phyloP scores from a whole-genome alignment of 2,797 vertebrate genomes.

The Tinamus major region DNA sequence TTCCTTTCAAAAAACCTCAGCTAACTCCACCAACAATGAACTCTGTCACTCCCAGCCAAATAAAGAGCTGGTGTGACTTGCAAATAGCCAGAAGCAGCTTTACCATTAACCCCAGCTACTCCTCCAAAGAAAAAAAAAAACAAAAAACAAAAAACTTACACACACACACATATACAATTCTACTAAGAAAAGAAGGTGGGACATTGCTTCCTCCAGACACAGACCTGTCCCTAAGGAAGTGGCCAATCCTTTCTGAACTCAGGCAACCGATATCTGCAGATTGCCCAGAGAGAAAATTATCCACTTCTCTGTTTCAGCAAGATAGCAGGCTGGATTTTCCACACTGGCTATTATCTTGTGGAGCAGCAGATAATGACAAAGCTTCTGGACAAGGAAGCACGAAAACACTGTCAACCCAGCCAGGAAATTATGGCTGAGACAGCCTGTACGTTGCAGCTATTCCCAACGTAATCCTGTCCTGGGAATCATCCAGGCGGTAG shows the following conservation, averaged over 20 bases:
- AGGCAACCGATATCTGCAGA: constrained; percentile 53
- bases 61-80: not conserved
- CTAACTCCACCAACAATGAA: not conserved
- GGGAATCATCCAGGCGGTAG: constrained; percentile 38
- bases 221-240: not conserved
- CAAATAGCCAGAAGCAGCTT: not conserved
- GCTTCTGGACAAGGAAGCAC: constrained; percentile 61
- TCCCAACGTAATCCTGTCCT: constrained; percentile 45
- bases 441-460: constrained; percentile 43
- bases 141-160: not conserved
- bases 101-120: not conserved
- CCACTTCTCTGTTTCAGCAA: constrained; percentile 52
- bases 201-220: not conserved
- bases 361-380: constrained; percentile 69
- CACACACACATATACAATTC: not conserved
- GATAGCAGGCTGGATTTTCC: constrained; percentile 73
- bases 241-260: constrained; percentile 22
- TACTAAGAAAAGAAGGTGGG: not conserved
- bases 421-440: constrained; percentile 71
- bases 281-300: constrained; percentile 55
- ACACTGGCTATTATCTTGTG: constrained; percentile 59
- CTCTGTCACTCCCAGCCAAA: fast-evolving
- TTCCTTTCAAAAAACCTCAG: not conserved
- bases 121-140: not conserved
- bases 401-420: constrained; percentile 42